Evolutionary conservation across 2,797 vertebrate genomes (phyloP).

Genomic region (Sebastes minor): DNA sequence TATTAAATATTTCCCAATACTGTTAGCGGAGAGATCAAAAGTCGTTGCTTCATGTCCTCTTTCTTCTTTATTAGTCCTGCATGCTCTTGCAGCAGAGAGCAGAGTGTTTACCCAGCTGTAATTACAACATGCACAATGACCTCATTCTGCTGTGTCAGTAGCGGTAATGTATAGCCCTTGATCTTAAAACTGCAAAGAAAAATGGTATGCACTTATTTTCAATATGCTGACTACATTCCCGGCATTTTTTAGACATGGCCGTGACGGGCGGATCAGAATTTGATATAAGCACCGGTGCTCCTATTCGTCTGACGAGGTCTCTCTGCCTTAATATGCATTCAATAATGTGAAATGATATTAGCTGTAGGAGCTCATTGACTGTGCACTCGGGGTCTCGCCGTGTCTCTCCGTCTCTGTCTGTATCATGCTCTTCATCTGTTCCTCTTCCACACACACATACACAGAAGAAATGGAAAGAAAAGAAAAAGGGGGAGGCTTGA

Average conservation of each 20-base stretch:
- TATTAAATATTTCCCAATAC: slow-evolving; percentile 37
- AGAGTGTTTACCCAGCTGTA: slow-evolving; percentile 67
- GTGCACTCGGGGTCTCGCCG: slow-evolving; percentile 62
- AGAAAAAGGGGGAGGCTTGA: slow-evolving; percentile 35
- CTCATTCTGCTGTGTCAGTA: slow-evolving; percentile 73
- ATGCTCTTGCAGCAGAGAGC: slow-evolving; percentile 41
- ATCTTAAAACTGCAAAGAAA: slow-evolving; percentile 68
- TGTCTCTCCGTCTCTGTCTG: slow-evolving; percentile 65
- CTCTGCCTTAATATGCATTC: slow-evolving; percentile 68
- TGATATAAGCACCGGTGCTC: slow-evolving; percentile 67
- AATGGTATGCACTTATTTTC: slow-evolving; percentile 61
- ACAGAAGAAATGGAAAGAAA: slow-evolving; percentile 17
- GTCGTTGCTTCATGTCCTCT: background rate
- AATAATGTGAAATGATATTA: slow-evolving; percentile 73
- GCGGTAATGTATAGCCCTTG: slow-evolving; percentile 65
- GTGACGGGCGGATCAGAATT: slow-evolving; percentile 62
- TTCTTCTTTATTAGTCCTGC: background rate
- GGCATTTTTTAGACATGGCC: slow-evolving; percentile 50
- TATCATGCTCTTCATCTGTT: slow-evolving; percentile 59
- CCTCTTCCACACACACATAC: slow-evolving; percentile 40
- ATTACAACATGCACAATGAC: slow-evolving; percentile 70
- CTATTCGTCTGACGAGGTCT: slow-evolving; percentile 63
- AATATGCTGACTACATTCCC: slow-evolving; percentile 70
- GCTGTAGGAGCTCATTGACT: slow-evolving; percentile 73
- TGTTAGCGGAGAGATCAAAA: slow-evolving; percentile 8